Evolutionary conservation across 2,113 vertebrate genomes (phyloP).

Genomic region (Paralichthys olivaceus): DNA sequence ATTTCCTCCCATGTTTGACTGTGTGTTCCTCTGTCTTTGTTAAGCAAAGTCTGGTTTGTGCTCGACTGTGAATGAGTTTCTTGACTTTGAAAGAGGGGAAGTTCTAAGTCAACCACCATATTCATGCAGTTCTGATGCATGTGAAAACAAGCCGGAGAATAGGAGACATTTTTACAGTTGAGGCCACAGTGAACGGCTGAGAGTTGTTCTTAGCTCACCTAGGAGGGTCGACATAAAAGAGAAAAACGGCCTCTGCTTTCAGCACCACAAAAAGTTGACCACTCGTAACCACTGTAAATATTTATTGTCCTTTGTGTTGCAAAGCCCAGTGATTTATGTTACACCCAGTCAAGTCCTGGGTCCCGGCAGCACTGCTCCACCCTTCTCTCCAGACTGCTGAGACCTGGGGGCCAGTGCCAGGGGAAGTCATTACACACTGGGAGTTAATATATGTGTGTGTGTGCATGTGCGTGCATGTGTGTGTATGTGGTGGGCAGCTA

Average conservation of each 20-base stretch:
- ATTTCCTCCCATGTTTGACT: constrained; percentile 68
- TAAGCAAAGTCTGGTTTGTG: constrained; percentile 55
- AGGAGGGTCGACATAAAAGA: constrained; percentile 22
- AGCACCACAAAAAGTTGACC: constrained; percentile 51
- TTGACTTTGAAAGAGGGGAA: constrained; percentile 24
- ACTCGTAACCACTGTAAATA: constrained; percentile 56
- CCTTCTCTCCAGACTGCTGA: constrained; percentile 61
- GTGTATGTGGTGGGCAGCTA: constrained; percentile 53
- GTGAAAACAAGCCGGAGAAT: constrained; percentile 10
- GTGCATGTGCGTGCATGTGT: constrained; percentile 27
- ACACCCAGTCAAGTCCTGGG: constrained; percentile 60
- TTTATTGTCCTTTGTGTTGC: constrained; percentile 65
- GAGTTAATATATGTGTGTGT: constrained; percentile 19
- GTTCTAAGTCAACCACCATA: constrained; percentile 27
- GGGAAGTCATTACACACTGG: constrained; percentile 67
- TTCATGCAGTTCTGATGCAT: constrained; percentile 12
- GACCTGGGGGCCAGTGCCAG: constrained; percentile 57
- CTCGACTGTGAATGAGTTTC: constrained; percentile 41
- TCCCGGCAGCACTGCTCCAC: constrained; percentile 60
- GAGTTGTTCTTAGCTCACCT: constrained; percentile 34
- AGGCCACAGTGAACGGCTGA: constrained; percentile 3
- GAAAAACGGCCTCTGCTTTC: constrained; percentile 42
- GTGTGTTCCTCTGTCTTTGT: constrained; percentile 56
- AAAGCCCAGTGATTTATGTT: constrained; percentile 59
- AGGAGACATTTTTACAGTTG: background rate